Evolutionary conservation across 2,888 invertebrate genomes (phyloP).

Genomic region (Nezara viridula): DNA sequence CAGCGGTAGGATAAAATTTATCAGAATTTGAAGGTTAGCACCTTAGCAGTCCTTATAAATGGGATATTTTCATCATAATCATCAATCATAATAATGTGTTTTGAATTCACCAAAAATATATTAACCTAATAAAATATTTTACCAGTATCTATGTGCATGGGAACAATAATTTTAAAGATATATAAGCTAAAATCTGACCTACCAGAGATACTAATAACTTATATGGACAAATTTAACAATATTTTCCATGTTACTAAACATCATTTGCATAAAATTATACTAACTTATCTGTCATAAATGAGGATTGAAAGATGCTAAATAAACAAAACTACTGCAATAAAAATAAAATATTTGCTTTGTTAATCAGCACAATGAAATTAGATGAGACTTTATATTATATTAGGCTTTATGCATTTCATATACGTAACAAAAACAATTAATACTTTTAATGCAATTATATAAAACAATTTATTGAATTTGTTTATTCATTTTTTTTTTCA

Average conservation of each 20-base stretch:
- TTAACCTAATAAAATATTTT: not conserved
- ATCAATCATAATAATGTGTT: not conserved
- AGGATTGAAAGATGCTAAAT: not conserved
- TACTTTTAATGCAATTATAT: no score
- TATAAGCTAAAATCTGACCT: not conserved
- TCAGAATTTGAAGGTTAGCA: constrained; percentile 25
- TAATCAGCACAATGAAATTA: not conserved
- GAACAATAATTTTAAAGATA: not conserved
- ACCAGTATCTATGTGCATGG: not conserved
- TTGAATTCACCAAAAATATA: not conserved
- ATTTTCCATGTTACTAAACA: not conserved
- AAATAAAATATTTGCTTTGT: not conserved
- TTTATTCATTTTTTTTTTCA: not conserved
- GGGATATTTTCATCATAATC: not conserved
- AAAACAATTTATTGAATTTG: not conserved
- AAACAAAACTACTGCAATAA: not conserved
- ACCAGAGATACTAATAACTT: constrained; percentile 14
- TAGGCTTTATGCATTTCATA: not conserved
- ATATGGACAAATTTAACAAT: not conserved
- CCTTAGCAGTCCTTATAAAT: constrained; percentile 1
- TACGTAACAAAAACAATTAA: not conserved
- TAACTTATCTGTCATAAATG: not conserved
- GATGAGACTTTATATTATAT: not conserved
- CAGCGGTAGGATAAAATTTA: constrained; percentile 1
- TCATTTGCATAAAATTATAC: not conserved